Percentiles rank a stretch among this genome's conserved stretches.
phyloP scores from a whole-genome alignment of 2,797 vertebrate species.

The Vultur gryphus region DNA sequence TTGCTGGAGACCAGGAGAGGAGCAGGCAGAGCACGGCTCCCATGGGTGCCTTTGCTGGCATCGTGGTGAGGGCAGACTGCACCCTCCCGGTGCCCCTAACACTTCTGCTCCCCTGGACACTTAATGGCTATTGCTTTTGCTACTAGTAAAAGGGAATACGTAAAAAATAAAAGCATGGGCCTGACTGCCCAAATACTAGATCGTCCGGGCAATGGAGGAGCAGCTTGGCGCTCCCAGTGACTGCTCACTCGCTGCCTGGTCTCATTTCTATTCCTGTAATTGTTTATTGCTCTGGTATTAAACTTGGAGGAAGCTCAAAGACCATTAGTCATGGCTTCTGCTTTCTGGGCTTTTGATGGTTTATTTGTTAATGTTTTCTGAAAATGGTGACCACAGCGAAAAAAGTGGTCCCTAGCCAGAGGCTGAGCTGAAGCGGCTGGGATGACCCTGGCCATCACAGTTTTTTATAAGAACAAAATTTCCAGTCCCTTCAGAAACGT shows the following conservation, averaged over 20 bases:
- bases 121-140: neutral
- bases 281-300: neutral
- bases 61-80: rapidly evolving
- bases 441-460: neutral
- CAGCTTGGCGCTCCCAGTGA: neutral
- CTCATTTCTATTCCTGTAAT: neutral
- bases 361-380: neutral
- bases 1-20: neutral
- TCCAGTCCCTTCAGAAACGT: neutral
- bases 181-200: neutral
- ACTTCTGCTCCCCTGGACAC: rapidly evolving
- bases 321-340: neutral
- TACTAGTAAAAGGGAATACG: neutral
- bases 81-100: neutral
- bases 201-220: neutral
- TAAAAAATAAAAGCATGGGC: neutral
- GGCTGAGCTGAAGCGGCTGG: neutral
- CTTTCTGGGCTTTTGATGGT: neutral
- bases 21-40: neutral
- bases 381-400: neutral
- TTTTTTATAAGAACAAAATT: neutral
- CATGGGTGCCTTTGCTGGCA: neutral
- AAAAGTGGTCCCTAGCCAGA: neutral
- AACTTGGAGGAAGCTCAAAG: neutral
- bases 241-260: neutral